These are phyloP conservation scores for Hycleus phaleratus DNA, from an alignment of 1,140 invertebrate species.

Conservation along the genomic window DNA sequence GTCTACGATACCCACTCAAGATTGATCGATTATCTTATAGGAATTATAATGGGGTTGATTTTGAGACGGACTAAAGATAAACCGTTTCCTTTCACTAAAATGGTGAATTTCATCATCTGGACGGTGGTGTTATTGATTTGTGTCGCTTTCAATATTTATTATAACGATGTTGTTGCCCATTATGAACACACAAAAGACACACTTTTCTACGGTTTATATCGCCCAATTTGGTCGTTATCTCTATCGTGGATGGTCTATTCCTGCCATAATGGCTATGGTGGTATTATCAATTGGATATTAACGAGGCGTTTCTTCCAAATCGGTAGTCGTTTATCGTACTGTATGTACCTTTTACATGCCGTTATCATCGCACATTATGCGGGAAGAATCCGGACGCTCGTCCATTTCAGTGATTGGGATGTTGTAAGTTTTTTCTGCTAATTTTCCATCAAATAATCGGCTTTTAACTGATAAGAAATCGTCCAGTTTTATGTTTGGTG, in stretches of 20 bases:
- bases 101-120: conserved; percentile 23
- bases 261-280: conserved; percentile 28
- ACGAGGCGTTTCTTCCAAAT: conserved; percentile 25
- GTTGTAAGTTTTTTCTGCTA: conserved; percentile 6
- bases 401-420: conserved; percentile 15
- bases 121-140: conserved; percentile 7
- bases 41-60: conserved; percentile 24
- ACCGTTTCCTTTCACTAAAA: conserved; percentile 18
- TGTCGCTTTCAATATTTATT: conserved; percentile 9
- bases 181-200: conserved; percentile 12
- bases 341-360: conserved; percentile 28
- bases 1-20: conserved; percentile 30
- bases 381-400: conserved; percentile 1
- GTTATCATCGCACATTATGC: conserved; percentile 8
- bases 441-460: not conserved
- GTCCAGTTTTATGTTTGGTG: conserved; percentile 19
- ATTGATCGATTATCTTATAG: conserved; percentile 26
- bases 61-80: conserved; percentile 15
- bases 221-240: conserved; percentile 26
- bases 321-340: conserved; percentile 25
- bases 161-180: conserved; percentile 15
- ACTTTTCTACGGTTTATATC: conserved; percentile 21
- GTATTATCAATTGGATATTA: conserved; percentile 28
- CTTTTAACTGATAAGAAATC: not conserved
- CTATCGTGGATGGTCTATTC: conserved; percentile 31